Percentiles rank a stretch among this genome's conserved stretches.
Conservation (phyloP, 2,797 vertebrate species). For the Helicolenus hilgendorfi region DNA sequence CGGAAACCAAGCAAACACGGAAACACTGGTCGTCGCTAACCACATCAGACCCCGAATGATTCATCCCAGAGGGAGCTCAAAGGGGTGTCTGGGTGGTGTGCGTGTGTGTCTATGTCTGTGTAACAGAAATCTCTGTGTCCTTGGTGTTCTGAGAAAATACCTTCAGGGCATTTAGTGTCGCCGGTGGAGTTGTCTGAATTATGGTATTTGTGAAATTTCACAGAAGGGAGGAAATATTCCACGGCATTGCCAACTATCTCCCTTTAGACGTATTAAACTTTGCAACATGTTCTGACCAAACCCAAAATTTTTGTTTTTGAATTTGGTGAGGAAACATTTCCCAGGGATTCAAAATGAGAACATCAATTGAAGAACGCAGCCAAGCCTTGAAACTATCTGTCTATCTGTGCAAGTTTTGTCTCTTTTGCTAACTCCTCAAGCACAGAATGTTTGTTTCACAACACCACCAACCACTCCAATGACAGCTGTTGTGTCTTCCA, state of each 20-base stretch:
- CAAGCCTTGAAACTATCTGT: neutral
- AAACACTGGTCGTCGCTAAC: conserved; percentile 67
- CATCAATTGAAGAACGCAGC: neutral
- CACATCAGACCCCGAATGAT: conserved; percentile 74
- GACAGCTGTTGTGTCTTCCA: conserved; percentile 24
- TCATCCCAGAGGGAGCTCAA: conserved; percentile 55
- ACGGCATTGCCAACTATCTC: neutral
- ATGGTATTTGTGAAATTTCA: conserved; percentile 16
- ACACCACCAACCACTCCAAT: neutral
- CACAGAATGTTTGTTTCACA: conserved; percentile 42
- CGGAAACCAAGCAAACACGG: conserved; percentile 54
- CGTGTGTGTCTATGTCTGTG: conserved; percentile 26
- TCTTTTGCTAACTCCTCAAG: neutral
- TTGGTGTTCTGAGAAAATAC: conserved; percentile 17
- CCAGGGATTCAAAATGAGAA: neutral
- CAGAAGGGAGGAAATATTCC: neutral
- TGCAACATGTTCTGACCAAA: neutral
- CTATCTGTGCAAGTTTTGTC: neutral
- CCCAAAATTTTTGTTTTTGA: neutral
- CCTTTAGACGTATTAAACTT: neutral
- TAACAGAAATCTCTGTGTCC: neutral
- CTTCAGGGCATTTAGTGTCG: neutral
- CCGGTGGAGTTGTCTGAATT: neutral
- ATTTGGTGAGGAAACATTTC: neutral
- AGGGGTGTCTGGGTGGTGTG: conserved; percentile 52